Evolutionary conservation across 2,113 vertebrate species (phyloP).

Genomic region (Chlorocebus sabaeus): DNA sequence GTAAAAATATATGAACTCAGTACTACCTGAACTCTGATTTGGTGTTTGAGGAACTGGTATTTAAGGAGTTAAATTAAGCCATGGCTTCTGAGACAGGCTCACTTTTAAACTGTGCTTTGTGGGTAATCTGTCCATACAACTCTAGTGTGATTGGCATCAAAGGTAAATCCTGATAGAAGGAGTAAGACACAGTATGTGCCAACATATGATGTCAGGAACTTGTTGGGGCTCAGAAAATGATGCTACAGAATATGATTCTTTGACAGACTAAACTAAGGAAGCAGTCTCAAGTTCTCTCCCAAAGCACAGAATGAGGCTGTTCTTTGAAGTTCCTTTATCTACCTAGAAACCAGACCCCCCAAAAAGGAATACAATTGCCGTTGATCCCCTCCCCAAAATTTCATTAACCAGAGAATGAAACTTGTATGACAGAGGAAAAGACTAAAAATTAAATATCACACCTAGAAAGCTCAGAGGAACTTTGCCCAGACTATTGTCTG

Average conservation of each 20-base stretch:
- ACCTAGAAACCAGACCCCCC: not conserved
- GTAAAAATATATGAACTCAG: not conserved
- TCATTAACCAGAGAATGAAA: not conserved
- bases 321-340: not conserved
- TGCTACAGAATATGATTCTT: not conserved
- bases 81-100: not conserved
- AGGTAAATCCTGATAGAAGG: not conserved
- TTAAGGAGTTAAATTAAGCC: slow-evolving; percentile 7
- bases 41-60: not conserved
- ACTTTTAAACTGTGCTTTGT: not conserved
- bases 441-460: not conserved
- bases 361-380: not conserved
- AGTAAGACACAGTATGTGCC: not conserved
- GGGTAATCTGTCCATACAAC: not conserved
- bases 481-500: not conserved
- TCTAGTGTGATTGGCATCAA: not conserved
- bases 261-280: not conserved
- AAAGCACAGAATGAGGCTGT: not conserved
- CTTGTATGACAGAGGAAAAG: not conserved
- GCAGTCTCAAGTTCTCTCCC: not conserved
- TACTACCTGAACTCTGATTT: not conserved
- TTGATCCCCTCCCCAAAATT: not conserved
- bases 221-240: not conserved
- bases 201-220: not conserved
- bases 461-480: not conserved